Evolutionary conservation across 2,113 vertebrate species (phyloP).

Genomic region (Dromas ardeola): DNA sequence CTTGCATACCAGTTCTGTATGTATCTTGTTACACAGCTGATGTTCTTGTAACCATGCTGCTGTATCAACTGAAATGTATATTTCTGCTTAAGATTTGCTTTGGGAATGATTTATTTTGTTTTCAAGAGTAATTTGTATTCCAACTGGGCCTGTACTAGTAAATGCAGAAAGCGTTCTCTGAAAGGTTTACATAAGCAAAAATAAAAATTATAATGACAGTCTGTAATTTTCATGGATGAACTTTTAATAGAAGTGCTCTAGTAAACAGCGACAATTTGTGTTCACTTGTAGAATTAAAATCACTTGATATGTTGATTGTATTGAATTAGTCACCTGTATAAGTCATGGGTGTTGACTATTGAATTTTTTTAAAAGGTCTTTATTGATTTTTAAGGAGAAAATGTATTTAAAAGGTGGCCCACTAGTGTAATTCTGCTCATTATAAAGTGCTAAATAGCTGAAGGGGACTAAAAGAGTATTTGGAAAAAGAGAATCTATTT

Average conservation of each 20-base stretch:
- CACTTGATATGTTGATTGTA: slow-evolving; percentile 44
- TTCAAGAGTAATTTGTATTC: slow-evolving; percentile 52
- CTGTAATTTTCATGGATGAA: slow-evolving; percentile 60
- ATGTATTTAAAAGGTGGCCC: slow-evolving; percentile 41
- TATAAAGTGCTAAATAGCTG: slow-evolving; percentile 68
- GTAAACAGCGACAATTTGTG: slow-evolving; percentile 48
- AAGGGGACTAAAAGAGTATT: slow-evolving; percentile 56
- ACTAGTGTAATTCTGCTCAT: slow-evolving; percentile 58
- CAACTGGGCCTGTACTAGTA: slow-evolving; percentile 4
- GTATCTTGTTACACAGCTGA: slow-evolving; percentile 47
- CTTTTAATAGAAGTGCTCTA: slow-evolving; percentile 50
- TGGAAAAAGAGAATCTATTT: slow-evolving; percentile 65
- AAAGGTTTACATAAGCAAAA: slow-evolving; percentile 56
- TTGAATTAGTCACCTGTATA: slow-evolving; percentile 62
- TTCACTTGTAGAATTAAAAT: slow-evolving; percentile 62
- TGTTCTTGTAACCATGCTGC: slow-evolving; percentile 12
- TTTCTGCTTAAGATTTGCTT: slow-evolving; percentile 27
- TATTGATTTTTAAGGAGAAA: slow-evolving; percentile 72
- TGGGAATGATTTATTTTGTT: slow-evolving; percentile 50
- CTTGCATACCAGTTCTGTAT: not conserved
- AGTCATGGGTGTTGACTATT: slow-evolving; percentile 63
- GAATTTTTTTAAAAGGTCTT: slow-evolving; percentile 59
- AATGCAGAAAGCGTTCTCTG: slow-evolving; percentile 43
- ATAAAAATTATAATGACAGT: slow-evolving; percentile 49
- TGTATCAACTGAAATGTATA: slow-evolving; percentile 23